Percentiles rank a stretch among this genome's conserved stretches.
Conservation (phyloP, 2,888 invertebrate species). For the Didymodactylos carnosus region DNA sequence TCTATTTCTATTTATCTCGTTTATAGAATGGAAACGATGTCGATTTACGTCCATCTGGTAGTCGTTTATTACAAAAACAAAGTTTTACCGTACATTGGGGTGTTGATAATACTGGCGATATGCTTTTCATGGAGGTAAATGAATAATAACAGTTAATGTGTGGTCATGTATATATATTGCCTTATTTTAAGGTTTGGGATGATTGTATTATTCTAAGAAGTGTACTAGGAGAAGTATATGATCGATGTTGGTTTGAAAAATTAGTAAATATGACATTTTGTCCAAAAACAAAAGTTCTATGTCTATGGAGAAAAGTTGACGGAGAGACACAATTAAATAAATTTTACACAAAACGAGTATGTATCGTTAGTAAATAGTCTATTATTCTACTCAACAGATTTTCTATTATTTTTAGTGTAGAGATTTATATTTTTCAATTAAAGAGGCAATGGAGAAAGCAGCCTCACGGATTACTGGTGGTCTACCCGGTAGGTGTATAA, state of each 20-base stretch:
- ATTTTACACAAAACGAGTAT: slow-evolving; percentile 91
- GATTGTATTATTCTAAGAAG: slow-evolving; percentile 49
- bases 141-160: background rate
- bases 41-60: slow-evolving; percentile 79
- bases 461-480: slow-evolving; percentile 44
- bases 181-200: slow-evolving; percentile 59
- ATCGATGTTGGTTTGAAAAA: slow-evolving; percentile 94
- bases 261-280: slow-evolving; percentile 98
- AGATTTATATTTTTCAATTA: slow-evolving; percentile 90
- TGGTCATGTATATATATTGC: no score
- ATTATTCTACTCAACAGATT: background rate
- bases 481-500: slow-evolving; percentile 24
- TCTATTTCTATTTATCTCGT: background rate
- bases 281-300: slow-evolving; percentile 86
- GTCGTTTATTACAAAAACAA: slow-evolving; percentile 78
- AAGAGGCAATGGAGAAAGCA: slow-evolving; percentile 84
- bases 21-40: slow-evolving; percentile 85
- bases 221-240: slow-evolving; percentile 39
- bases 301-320: slow-evolving; percentile 78
- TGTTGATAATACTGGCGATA: slow-evolving; percentile 61
- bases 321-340: slow-evolving; percentile 48
- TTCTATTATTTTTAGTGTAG: slow-evolving; percentile 59
- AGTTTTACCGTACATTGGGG: slow-evolving; percentile 94
- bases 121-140: slow-evolving; percentile 41
- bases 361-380: slow-evolving; percentile 8